A percentile compares a stretch with the other conserved stretches of the same genome.
These are phyloP conservation scores for Brotula barbata DNA, from an alignment of 2,797 vertebrate species.

Conservation along the genomic window DNA sequence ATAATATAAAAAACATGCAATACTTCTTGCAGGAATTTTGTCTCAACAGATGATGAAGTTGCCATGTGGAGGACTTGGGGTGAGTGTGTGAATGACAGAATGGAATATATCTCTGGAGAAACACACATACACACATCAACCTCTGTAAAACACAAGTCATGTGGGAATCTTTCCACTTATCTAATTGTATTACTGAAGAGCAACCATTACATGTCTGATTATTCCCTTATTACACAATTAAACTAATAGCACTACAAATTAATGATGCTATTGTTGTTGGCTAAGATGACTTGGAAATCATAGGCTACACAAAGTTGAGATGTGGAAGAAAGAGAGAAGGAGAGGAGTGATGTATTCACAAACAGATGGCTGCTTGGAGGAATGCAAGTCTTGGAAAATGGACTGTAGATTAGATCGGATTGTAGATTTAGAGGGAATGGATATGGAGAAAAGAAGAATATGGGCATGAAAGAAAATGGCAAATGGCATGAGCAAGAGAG, in stretches of 20 bases:
- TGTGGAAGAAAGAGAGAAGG: constrained; percentile 14
- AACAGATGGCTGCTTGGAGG: constrained; percentile 13
- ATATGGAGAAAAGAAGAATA: constrained; percentile 9
- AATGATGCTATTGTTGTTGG: constrained; percentile 65
- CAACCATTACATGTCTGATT: constrained; percentile 68
- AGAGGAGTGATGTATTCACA: neutral
- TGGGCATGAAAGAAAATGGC: constrained; percentile 8
- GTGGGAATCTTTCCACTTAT: constrained; percentile 62
- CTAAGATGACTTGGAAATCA: constrained; percentile 37
- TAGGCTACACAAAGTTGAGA: constrained; percentile 46
- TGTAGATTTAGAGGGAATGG: constrained; percentile 24
- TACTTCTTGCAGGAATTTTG: constrained; percentile 80
- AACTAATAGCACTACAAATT: constrained; percentile 63
- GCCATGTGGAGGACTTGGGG: constrained; percentile 91
- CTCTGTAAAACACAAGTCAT: constrained; percentile 43
- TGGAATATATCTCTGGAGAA: neutral
- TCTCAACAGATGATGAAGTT: constrained; percentile 84
- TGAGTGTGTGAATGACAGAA: constrained; percentile 70
- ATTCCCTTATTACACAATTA: constrained; percentile 64
- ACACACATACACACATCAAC: constrained; percentile 3
- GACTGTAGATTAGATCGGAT: no score
- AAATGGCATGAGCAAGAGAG: neutral
- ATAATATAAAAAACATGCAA: neutral
- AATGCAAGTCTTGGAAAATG: constrained; percentile 22
- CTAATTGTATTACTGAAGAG: constrained; percentile 61